These are phyloP conservation scores for Podarcis cretensis DNA, from an alignment of 2,113 vertebrate species.

Conservation along the genomic window DNA sequence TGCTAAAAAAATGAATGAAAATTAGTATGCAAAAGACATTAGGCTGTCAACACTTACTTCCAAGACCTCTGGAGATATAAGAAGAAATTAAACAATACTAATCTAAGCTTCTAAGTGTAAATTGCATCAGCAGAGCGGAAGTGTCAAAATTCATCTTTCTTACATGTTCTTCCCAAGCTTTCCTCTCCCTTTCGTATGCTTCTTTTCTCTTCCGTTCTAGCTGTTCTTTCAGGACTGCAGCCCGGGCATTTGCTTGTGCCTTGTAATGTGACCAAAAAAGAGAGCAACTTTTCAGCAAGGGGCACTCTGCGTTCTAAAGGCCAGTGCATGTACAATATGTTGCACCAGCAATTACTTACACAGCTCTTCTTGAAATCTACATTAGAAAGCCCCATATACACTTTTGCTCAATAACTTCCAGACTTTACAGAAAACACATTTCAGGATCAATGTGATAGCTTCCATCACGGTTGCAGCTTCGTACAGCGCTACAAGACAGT, in stretches of 20 bases:
- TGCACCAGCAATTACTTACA: too few species aligned
- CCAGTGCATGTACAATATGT: too few species aligned
- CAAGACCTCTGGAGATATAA: neutral
- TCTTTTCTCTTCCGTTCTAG: conserved; percentile 92
- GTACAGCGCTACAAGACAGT: too few species aligned
- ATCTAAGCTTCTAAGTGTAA: neutral
- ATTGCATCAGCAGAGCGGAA: neutral
- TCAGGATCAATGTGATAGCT: too few species aligned
- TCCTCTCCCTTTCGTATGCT: conserved; percentile 91
- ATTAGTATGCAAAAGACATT: neutral
- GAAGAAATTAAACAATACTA: neutral
- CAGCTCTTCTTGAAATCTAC: too few species aligned
- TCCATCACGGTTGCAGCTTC: too few species aligned
- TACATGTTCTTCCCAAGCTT: conserved; percentile 95
- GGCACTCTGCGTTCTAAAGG: neutral
- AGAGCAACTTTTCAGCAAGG: neutral
- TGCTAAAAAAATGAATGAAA: neutral
- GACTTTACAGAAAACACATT: too few species aligned
- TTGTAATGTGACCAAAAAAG: conserved; percentile 60
- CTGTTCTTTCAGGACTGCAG: conserved; percentile 91
- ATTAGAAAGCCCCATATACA: too few species aligned
- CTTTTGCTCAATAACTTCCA: too few species aligned
- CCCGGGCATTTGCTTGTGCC: conserved; percentile 90
- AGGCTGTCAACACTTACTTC: neutral
- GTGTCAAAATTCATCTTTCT: conserved; percentile 54